Evolutionary conservation across 2,797 vertebrate genomes (phyloP).

Genomic region (Anas flavirostris): DNA sequence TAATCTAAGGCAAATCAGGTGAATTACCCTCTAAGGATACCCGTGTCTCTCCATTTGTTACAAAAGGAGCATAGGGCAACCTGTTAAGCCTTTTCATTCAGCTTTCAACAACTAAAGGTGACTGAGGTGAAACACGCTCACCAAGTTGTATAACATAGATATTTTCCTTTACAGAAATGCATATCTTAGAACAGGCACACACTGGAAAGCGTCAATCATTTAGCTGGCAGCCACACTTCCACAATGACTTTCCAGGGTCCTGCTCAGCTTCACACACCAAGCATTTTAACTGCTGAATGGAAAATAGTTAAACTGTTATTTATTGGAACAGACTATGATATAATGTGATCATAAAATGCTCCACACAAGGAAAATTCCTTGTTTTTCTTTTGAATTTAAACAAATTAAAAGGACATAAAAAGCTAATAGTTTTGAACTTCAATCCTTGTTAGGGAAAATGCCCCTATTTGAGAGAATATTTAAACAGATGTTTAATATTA

Average conservation of each 20-base stretch:
- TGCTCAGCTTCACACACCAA: constrained; percentile 33
- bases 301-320: constrained; percentile 21
- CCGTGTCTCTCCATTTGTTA: background rate
- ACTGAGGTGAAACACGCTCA: background rate
- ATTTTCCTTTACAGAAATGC: background rate
- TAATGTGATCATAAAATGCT: constrained; percentile 30
- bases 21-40: background rate
- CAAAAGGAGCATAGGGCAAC: background rate
- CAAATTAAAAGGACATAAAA: background rate
- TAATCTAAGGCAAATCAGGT: background rate
- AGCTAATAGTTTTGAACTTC: constrained; percentile 4
- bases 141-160: background rate
- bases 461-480: background rate
- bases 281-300: constrained; percentile 26
- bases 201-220: background rate
- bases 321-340: background rate
- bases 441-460: background rate
- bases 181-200: background rate
- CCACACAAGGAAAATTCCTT: constrained; percentile 20
- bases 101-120: background rate
- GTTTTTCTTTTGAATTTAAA: constrained; percentile 26
- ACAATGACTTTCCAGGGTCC: constrained; percentile 5
- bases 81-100: background rate
- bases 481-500: constrained; percentile 42
- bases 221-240: background rate